These are phyloP conservation scores for Magallana ariakensis DNA, from an alignment of 1,140 invertebrate species.

Conservation along the genomic window DNA sequence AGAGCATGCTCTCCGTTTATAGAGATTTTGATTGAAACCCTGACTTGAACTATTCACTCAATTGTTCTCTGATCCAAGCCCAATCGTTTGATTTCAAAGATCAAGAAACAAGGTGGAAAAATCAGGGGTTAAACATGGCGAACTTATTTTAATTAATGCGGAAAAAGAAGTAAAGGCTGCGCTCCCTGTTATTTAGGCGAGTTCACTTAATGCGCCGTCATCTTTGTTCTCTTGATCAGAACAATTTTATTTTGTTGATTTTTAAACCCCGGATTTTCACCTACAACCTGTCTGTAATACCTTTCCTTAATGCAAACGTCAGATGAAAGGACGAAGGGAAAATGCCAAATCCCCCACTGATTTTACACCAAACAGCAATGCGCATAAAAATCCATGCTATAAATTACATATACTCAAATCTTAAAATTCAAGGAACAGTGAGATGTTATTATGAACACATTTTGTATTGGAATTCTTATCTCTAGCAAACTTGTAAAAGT, in stretches of 20 bases:
- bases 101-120: background rate
- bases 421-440: too few species aligned
- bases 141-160: constrained; percentile 15
- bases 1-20: background rate
- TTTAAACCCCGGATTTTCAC: constrained; percentile 10
- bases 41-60: background rate
- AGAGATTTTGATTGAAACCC: constrained; percentile 4
- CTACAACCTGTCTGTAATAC: background rate
- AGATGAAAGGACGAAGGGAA: background rate
- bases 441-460: too few species aligned
- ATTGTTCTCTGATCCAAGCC: background rate
- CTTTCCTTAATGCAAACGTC: constrained; percentile 5
- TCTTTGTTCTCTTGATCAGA: background rate
- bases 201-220: constrained; percentile 8
- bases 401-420: background rate
- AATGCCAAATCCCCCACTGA: constrained; percentile 18
- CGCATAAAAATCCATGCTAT: background rate
- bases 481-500: too few species aligned
- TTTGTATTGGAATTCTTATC: too few species aligned
- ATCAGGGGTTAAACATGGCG: background rate
- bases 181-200: background rate
- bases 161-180: background rate
- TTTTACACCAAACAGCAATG: background rate
- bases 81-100: constrained; percentile 10
- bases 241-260: constrained; percentile 9